phyloP scores from a whole-genome alignment of 2,797 vertebrate species.

The Xenopus petersii region DNA sequence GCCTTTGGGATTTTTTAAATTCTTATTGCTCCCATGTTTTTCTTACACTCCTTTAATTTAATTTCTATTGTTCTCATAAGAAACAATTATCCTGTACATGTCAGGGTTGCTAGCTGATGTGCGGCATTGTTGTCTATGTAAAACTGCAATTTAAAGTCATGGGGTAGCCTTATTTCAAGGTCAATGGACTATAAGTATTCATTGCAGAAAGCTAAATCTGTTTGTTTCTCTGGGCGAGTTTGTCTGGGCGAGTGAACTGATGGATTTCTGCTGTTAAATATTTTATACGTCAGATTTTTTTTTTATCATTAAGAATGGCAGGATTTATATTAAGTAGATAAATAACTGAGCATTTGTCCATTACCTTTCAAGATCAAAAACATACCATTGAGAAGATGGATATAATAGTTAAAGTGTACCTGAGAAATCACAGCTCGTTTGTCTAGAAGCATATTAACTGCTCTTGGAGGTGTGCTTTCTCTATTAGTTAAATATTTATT shows the following conservation, averaged over 20 bases:
- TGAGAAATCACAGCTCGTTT: background rate
- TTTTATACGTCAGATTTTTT: background rate
- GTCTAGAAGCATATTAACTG: background rate
- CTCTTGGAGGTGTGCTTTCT: background rate
- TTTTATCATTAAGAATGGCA: background rate
- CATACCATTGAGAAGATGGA: background rate
- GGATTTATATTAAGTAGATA: background rate
- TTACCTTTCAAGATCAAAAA: background rate
- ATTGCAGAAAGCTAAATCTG: background rate
- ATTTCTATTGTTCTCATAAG: background rate
- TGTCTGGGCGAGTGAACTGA: background rate
- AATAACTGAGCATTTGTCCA: background rate
- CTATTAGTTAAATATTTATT: background rate
- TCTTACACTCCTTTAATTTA: background rate
- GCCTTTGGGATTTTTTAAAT: slow-evolving; percentile 13
- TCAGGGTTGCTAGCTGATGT: background rate
- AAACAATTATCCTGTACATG: background rate
- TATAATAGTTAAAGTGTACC: background rate
- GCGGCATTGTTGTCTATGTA: background rate
- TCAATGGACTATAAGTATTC: background rate
- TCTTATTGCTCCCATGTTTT: background rate
- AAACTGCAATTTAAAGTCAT: background rate
- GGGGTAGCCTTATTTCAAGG: background rate
- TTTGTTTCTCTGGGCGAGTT: background rate
- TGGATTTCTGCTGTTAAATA: background rate